Evolutionary conservation across 2,888 invertebrate genomes (phyloP), one percentile per base, ranked within the genome.

Genomic region (Erannis defoliaria): DNA sequence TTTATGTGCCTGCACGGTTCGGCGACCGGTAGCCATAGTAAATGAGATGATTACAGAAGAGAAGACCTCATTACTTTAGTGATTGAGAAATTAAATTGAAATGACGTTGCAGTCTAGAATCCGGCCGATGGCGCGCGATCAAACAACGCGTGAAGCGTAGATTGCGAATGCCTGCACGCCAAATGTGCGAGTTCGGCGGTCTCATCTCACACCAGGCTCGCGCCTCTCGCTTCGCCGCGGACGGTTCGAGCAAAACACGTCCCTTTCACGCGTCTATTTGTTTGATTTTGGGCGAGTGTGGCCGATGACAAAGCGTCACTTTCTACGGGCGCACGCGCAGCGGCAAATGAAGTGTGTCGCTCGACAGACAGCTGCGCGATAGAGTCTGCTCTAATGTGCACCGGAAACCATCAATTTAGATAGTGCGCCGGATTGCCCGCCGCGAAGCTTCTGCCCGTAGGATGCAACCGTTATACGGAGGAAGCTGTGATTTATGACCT

Each of bases 351-450:
- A 91, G 91, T 92, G 91, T 91, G 91, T 90, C 90, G 90, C 86
- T 80, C 80, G 82, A 78, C 81, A 84, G 89, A 86, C 90, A 90
- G 89, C 88, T 90, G 90, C 84, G 81, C 87, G 85, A 87, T 88
- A 87, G 85, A 84, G 81, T 80, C 76, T 75, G 80, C 78, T 84
- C 86, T 86, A 90, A 90, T 87, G 86, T 85, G 77, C 89, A 77
- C 89, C 92, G 93, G 93, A 93, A 93, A 86, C 88, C 84, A 93
- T 92, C 90, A 91, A 93, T 93, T 92, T 81, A 89, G 90, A 90
- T 89, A 89, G 89, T 86, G 86, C 85, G 85, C 82, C 80, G 88
- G 88, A 89, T 91, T 85, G 90, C 88, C 66, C 85, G 81, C 87
- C 84, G 84, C 88, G 84, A 84, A 86, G 86, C 86, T 87, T 77